Conservation (phyloP, 2,888 invertebrate species). For the Cheilosia grossa region DNA sequence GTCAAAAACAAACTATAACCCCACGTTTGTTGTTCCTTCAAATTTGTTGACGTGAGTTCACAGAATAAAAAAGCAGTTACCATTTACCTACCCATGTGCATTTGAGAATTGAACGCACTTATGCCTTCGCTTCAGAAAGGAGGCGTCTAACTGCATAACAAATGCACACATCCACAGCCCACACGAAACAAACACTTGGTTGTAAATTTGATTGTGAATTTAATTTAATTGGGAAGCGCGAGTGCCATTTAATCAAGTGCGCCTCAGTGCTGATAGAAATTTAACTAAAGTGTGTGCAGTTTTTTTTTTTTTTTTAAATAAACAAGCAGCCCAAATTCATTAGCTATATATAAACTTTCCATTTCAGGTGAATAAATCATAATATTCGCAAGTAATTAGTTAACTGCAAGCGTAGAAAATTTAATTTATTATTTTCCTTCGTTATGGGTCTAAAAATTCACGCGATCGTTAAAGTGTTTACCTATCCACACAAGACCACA, state of each 20-base stretch:
- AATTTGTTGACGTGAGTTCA: constrained; percentile 20
- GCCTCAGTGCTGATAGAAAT: background rate
- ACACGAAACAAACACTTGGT: background rate
- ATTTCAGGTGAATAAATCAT: constrained; percentile 14
- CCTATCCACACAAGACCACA: constrained; percentile 13
- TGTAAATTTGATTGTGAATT: constrained; percentile 13
- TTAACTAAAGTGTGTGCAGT: too few species aligned
- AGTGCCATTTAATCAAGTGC: constrained; percentile 5
- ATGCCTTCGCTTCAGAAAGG: constrained; percentile 14
- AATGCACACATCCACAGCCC: background rate
- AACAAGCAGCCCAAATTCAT: background rate
- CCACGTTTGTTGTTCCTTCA: constrained; percentile 9
- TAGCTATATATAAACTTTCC: constrained; percentile 29
- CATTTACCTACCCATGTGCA: background rate
- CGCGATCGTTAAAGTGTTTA: constrained; percentile 36
- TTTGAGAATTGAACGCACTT: constrained; percentile 43
- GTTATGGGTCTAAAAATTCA: constrained; percentile 54
- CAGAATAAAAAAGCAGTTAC: background rate
- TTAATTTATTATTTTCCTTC: constrained; percentile 25
- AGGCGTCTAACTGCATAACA: constrained; percentile 18
- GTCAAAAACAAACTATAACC: constrained; percentile 13
- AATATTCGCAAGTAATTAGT: constrained; percentile 18
- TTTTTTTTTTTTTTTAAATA: too few species aligned
- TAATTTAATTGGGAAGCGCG: constrained; percentile 10
- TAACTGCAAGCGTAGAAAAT: constrained; percentile 35